phyloP scores from a whole-genome alignment of 2,888 invertebrate species.

The Luperina nickerlii region DNA sequence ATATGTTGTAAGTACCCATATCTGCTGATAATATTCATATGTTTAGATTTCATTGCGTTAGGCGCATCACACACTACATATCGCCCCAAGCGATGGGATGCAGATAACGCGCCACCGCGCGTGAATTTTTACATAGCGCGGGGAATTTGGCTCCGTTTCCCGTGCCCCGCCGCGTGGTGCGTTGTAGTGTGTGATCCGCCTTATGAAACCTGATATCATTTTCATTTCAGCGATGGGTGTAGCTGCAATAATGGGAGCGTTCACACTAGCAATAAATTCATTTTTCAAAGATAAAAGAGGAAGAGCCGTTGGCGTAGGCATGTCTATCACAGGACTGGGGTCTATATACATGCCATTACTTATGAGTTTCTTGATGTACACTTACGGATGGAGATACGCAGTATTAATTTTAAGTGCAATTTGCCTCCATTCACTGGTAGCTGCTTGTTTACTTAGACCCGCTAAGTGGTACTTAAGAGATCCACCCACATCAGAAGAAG shows the following conservation, averaged over 20 bases:
- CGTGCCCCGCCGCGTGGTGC: neutral
- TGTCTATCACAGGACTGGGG: slow-evolving; percentile 92
- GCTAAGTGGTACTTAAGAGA: slow-evolving; percentile 92
- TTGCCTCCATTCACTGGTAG: slow-evolving; percentile 91
- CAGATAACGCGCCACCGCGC: neutral
- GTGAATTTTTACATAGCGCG: neutral
- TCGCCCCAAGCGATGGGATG: neutral
- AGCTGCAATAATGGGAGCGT: slow-evolving; percentile 91
- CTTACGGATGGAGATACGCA: slow-evolving; percentile 91
- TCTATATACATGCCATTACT: slow-evolving; percentile 92
- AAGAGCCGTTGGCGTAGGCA: slow-evolving; percentile 91
- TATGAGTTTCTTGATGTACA: slow-evolving; percentile 89
- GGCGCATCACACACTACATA: neutral
- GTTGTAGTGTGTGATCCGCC: neutral
- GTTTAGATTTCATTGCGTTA: slow-evolving; percentile 21
- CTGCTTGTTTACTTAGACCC: slow-evolving; percentile 91
- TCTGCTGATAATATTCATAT: slow-evolving; percentile 75
- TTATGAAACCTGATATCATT: slow-evolving; percentile 77
- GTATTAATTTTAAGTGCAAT: slow-evolving; percentile 91
- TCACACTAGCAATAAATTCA: slow-evolving; percentile 91
- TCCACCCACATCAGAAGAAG: slow-evolving; percentile 78
- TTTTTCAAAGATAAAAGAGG: slow-evolving; percentile 92
- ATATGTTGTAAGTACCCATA: slow-evolving; percentile 91
- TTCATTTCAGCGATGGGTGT: slow-evolving; percentile 91
- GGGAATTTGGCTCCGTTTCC: neutral